These are phyloP conservation scores for Seladonia tumulorum DNA, from an alignment of 2,888 invertebrate species.

Conservation along the genomic window DNA sequence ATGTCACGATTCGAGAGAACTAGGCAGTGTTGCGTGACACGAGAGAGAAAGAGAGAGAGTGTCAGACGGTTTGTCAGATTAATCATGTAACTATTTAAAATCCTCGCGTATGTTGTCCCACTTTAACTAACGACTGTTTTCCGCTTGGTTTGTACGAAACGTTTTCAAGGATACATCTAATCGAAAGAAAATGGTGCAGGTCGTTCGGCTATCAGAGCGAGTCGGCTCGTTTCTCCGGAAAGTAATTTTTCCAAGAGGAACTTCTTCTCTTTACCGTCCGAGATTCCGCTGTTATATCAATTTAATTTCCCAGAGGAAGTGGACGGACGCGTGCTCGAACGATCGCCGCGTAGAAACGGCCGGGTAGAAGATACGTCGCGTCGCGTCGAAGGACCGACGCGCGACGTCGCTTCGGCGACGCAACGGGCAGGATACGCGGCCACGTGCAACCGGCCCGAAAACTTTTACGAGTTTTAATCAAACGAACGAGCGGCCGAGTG, in stretches of 20 bases:
- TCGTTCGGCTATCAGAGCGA: neutral
- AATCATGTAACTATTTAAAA: too few relatives aligned
- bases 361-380: neutral
- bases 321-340: neutral
- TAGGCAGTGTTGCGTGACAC: too few relatives aligned
- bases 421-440: neutral
- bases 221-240: neutral
- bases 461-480: conserved; percentile 83
- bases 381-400: neutral
- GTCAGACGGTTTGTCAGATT: too few relatives aligned
- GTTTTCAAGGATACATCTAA: too few relatives aligned
- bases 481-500: conserved; percentile 73
- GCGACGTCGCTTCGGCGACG: too few relatives aligned
- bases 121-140: too few relatives aligned
- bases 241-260: neutral
- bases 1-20: too few relatives aligned
- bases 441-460: conserved; percentile 62
- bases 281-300: conserved; percentile 7
- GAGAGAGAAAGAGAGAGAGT: too few relatives aligned
- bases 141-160: too few relatives aligned
- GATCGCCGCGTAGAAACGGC: neutral
- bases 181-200: neutral
- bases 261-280: conserved; percentile 3
- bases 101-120: too few relatives aligned
- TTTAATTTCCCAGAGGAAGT: neutral